Percentiles rank a stretch among this genome's conserved stretches.
Evolutionary conservation across 2,113 vertebrate genomes (phyloP).

Genomic region (Lepisosteus osseus): DNA sequence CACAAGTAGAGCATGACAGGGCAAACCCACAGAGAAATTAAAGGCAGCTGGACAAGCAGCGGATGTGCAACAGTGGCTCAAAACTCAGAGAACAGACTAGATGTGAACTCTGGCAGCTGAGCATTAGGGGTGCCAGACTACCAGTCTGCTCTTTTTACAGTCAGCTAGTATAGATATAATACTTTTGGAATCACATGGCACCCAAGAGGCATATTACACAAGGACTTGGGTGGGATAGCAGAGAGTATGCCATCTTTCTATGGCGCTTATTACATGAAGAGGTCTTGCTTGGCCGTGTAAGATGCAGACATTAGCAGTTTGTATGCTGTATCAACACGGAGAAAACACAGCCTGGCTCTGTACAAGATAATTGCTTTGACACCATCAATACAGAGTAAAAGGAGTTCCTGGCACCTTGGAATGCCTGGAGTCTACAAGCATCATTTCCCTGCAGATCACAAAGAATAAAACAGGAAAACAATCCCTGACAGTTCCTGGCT

Average conservation of each 20-base stretch:
- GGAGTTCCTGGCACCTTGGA: slow-evolving; percentile 1
- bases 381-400: neutral
- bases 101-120: too few species aligned
- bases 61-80: too few species aligned
- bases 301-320: neutral
- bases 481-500: slow-evolving; percentile 3
- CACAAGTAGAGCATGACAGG: too few species aligned
- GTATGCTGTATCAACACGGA: neutral
- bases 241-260: neutral
- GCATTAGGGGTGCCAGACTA: too few species aligned
- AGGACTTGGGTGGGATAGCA: neutral
- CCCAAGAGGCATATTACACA: too few species aligned
- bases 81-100: too few species aligned
- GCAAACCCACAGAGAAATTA: too few species aligned
- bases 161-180: too few species aligned
- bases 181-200: too few species aligned
- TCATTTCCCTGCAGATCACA: neutral
- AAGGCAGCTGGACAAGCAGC: too few species aligned
- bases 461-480: slow-evolving; percentile 5
- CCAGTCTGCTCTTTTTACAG: too few species aligned
- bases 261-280: neutral
- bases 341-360: neutral
- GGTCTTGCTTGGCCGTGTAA: neutral
- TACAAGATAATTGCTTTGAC: slow-evolving; percentile 5
- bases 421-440: neutral